These are phyloP conservation scores for Panulirus ornatus DNA, from an alignment of 1,140 invertebrate species.

Conservation along the genomic window DNA sequence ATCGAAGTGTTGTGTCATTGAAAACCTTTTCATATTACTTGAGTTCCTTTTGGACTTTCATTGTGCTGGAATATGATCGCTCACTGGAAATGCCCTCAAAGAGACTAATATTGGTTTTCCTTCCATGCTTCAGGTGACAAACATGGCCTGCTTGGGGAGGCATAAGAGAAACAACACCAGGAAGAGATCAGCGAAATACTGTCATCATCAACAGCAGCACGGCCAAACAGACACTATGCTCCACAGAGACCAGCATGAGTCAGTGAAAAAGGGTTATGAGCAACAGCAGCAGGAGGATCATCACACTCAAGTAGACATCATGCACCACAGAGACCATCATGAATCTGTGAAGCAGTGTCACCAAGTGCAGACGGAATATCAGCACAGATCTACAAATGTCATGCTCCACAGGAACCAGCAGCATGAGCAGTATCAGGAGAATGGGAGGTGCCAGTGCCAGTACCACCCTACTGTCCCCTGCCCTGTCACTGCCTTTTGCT, in stretches of 20 bases:
- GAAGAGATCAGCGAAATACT: background rate
- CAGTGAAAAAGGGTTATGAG: background rate
- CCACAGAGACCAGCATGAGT: background rate
- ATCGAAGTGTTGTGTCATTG: slow-evolving; percentile 4
- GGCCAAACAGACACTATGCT: background rate
- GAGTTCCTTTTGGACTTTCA: background rate
- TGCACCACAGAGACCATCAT: background rate
- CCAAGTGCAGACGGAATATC: background rate
- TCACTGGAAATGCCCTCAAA: too few relatives aligned
- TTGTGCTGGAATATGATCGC: background rate
- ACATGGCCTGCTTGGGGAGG: slow-evolving; percentile 24
- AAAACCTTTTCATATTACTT: background rate
- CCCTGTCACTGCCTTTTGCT: background rate
- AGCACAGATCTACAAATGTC: background rate
- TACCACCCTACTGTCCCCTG: background rate
- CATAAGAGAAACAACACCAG: slow-evolving; percentile 6
- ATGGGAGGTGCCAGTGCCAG: too few relatives aligned
- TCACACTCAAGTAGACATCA: background rate
- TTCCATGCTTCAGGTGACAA: slow-evolving; percentile 9
- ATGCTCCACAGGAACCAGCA: background rate
- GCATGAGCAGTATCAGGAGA: background rate
- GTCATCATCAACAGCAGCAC: background rate
- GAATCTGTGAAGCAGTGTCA: background rate
- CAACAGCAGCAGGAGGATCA: background rate
- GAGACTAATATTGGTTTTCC: background rate